Conservation (phyloP, 2,113 vertebrate species). For the Aviceda subcristata region DNA sequence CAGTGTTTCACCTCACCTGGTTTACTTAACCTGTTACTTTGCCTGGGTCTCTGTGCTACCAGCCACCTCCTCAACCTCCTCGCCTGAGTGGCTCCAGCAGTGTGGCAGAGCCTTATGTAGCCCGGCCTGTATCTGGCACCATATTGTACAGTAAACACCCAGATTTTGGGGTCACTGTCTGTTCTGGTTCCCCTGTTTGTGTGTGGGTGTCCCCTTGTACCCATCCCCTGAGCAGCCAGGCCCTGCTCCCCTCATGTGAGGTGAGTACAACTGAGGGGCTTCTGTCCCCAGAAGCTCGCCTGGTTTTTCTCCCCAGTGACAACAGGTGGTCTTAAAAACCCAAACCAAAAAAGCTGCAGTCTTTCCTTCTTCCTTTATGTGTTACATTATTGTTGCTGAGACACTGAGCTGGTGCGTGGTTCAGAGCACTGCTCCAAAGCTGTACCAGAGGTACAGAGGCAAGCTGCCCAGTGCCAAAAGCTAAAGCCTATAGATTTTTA, state of each 20-base stretch:
- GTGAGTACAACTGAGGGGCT: neutral
- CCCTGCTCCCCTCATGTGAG: neutral
- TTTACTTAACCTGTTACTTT: neutral
- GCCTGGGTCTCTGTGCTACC: too few species aligned
- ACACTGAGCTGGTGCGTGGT: neutral
- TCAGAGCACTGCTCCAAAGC: neutral
- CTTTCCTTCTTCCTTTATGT: neutral
- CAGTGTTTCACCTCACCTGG: neutral
- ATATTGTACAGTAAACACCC: neutral
- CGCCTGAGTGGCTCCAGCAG: neutral
- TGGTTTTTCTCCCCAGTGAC: neutral
- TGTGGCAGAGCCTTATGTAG: neutral
- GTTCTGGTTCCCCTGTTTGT: neutral
- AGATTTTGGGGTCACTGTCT: neutral
- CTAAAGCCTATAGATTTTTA: neutral
- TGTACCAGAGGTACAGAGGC: neutral
- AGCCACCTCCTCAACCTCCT: too few species aligned
- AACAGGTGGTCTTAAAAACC: neutral
- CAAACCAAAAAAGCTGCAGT: neutral
- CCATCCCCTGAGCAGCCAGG: accelerated
- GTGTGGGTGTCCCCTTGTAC: neutral
- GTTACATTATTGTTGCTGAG: neutral
- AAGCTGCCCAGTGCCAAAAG: neutral
- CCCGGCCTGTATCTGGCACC: neutral
- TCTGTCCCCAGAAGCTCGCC: neutral